A percentile compares a stretch with the other conserved stretches of the same genome.
These are phyloP conservation scores for Lycopodina hypogea DNA, from an alignment of 37 sponge, comb jelly and placozoan species.

Conservation along the genomic window DNA sequence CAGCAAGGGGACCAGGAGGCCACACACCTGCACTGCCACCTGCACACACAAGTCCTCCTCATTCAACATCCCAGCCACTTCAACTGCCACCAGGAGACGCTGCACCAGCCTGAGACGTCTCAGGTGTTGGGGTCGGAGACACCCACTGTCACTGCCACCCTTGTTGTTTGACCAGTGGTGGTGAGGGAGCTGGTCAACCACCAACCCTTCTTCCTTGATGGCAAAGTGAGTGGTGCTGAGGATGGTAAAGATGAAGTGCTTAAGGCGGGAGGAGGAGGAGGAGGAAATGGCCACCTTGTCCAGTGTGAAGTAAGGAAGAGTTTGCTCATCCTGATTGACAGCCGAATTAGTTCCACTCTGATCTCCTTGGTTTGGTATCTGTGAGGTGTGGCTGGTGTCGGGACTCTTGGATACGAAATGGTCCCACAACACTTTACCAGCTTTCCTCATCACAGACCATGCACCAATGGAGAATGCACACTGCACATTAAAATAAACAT, in stretches of 20 bases:
- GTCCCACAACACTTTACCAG: conserved; percentile 64
- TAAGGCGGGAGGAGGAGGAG: conserved; percentile 7
- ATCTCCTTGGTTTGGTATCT: too few relatives aligned
- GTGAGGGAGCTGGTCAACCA: conserved; percentile 13
- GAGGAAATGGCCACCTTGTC: background rate
- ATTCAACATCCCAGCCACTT: conserved; percentile 63
- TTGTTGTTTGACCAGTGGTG: too few relatives aligned
- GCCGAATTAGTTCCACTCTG: too few relatives aligned
- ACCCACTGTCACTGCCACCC: background rate
- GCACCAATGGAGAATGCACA: conserved; percentile 60
- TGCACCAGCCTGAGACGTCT: conserved; percentile 50
- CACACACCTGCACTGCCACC: conserved; percentile 70
- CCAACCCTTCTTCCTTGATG: conserved; percentile 10
- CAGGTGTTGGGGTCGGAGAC: conserved; percentile 31
- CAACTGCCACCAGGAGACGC: conserved; percentile 64
- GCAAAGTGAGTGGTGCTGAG: conserved; percentile 46
- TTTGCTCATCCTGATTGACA: background rate
- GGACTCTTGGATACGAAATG: conserved; percentile 34
- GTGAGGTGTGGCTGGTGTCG: background rate
- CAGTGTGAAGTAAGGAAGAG: background rate
- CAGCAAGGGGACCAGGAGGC: conserved; percentile 75
- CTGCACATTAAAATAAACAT: conserved; percentile 23
- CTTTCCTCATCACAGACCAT: conserved; percentile 45
- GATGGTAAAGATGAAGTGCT: conserved; percentile 44
- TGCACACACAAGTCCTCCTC: conserved; percentile 67